These are phyloP conservation scores for Psammodynastes pulverulentus DNA, from an alignment of 2,113 vertebrate genomes.

Conservation along the genomic window DNA sequence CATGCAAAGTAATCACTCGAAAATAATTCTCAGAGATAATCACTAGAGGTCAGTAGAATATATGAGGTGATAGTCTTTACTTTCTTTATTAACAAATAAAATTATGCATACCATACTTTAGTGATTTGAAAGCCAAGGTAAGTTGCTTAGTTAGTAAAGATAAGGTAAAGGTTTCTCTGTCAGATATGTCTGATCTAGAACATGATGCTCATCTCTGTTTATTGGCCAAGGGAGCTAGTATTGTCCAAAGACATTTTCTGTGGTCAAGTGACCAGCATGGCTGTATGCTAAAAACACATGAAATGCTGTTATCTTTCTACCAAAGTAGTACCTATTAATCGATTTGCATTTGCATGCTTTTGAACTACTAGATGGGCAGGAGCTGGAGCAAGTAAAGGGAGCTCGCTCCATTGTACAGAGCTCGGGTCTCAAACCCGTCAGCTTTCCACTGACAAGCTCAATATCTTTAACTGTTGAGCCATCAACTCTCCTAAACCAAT, in stretches of 20 bases:
- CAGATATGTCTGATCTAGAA: not conserved
- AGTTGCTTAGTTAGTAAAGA: not conserved
- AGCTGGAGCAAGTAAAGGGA: not conserved
- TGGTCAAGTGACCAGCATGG: not conserved
- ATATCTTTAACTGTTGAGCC: not conserved
- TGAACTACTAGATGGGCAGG: not conserved
- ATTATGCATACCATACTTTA: not conserved
- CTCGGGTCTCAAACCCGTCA: not conserved
- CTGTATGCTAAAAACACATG: not conserved
- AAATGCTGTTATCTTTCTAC: no score
- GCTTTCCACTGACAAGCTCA: not conserved
- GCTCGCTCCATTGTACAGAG: not conserved
- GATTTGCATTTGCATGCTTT: not conserved
- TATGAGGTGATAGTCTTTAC: not conserved
- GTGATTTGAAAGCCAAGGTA: not conserved
- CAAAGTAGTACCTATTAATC: not conserved
- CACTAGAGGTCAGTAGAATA: constrained; percentile 7
- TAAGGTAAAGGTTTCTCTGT: not conserved
- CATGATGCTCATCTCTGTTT: not conserved
- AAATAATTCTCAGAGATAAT: constrained; percentile 15
- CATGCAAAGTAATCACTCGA: not conserved
- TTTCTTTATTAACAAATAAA: not conserved
- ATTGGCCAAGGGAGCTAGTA: not conserved
- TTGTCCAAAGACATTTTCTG: not conserved
- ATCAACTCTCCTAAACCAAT: not conserved